Percentiles rank a stretch among this genome's conserved stretches.
Evolutionary conservation across 2,797 vertebrate genomes (phyloP).

Genomic region (Coracias cyanogaster): DNA sequence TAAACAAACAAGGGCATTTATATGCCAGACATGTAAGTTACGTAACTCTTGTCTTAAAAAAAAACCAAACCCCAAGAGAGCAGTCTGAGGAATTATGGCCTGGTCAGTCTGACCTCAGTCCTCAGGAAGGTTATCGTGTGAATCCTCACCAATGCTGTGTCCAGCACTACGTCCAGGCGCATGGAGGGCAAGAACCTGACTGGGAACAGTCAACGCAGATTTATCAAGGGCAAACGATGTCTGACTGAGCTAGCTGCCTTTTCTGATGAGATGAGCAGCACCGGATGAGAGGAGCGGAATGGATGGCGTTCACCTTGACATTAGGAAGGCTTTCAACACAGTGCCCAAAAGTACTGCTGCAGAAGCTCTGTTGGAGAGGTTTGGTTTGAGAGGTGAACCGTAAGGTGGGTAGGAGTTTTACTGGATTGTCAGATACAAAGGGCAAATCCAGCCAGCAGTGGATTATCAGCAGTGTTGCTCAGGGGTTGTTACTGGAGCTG

Average conservation of each 20-base stretch:
- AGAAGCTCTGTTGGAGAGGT: background rate
- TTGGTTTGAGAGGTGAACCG: background rate
- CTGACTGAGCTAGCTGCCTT: background rate
- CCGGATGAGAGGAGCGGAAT: background rate
- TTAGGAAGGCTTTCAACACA: background rate
- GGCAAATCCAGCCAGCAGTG: background rate
- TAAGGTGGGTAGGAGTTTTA: background rate
- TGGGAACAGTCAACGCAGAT: background rate
- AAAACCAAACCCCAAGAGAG: background rate
- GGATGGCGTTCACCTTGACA: background rate
- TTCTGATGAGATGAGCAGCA: background rate
- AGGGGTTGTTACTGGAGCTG: background rate
- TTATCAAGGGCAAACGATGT: background rate
- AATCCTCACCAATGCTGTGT: background rate
- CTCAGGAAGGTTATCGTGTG: background rate
- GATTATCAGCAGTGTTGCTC: background rate
- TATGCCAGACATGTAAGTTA: background rate
- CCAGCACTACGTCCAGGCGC: background rate
- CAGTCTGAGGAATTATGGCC: background rate
- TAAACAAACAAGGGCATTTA: background rate
- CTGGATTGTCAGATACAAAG: background rate
- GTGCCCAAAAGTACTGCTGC: background rate
- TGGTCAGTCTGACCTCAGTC: background rate
- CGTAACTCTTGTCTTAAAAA: background rate
- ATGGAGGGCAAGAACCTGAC: background rate